Base-by-base conservation (phyloP, 2,888 invertebrate species). In the Tholera decimalis region DNA sequence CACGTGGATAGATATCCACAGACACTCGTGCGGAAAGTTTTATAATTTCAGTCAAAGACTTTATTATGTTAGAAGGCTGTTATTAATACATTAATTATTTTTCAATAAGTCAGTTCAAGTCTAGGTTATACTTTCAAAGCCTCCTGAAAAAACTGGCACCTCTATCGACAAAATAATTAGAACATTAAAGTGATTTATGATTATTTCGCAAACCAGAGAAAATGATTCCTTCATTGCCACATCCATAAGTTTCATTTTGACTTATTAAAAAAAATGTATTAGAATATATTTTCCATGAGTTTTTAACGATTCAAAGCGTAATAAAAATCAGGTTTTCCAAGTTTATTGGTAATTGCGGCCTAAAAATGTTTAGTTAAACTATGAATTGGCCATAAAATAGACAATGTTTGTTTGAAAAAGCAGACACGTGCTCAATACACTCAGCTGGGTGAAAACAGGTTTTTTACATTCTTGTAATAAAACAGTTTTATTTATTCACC, bases 341-440 rank as follows among this genome's bases (percentile, higher is more conserved):
- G 1, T 64, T 64, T 46, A 24, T 47, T 51, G 49, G 20, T 11
- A 68, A 3, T 15, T 30, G 9, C 0, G 30, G 7, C 18, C 1
- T 1, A 26, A 28, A 35, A 39, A 47, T 26, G 8, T 44, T 55
- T n/a, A 1, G n/a, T 4, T 26, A 53, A 62, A 26, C 43, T 35
- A 41, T 50, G 49, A 57, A 57, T 57, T 66, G 18, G n/a, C 13
- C 15, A n/a, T 53, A 53, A 49, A 53, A 1, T 20, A 47, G 20
- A 30, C n/a, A 24, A 2, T 49, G 50, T 51, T 73, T 73, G 5
- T 64, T 64, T 62, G n/a, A 22, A 55, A 53, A 50, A 47, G 28
- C 37, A 57, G 46, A 41, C 51, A 57, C 59, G 44, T 68, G 60
- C 37, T 35, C n/a, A 8, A 15, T 58, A 55, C 70, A 73, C n/a